Conservation (phyloP, 2,113 vertebrate species). For the Otis tarda region DNA sequence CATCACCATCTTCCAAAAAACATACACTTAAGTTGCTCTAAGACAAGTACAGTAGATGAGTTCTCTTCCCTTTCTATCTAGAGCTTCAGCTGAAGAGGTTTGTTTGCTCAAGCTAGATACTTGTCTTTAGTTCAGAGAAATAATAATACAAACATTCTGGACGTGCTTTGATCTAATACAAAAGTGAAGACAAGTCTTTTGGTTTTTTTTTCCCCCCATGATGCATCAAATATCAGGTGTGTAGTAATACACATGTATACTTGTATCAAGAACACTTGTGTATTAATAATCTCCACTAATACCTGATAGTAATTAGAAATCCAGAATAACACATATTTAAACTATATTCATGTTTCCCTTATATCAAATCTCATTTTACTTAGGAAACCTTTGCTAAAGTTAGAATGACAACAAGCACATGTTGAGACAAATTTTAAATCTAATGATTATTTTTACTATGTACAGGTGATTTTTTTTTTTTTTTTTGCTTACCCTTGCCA, state of each 20-base stretch:
- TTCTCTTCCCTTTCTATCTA: not conserved
- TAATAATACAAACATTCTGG: not conserved
- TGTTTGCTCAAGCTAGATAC: not conserved
- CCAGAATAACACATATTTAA: not conserved
- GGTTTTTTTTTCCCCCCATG: not conserved
- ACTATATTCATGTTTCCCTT: not conserved
- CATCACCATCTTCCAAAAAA: not conserved
- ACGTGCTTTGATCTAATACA: not conserved
- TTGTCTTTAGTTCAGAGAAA: not conserved
- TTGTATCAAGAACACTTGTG: not conserved
- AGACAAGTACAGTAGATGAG: not conserved
- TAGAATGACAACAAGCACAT: not conserved
- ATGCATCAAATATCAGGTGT: not conserved
- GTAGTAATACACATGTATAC: not conserved
- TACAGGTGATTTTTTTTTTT: not conserved
- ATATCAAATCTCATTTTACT: not conserved
- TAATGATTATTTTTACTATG: not conserved
- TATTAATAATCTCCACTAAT: not conserved
- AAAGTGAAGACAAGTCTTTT: not conserved
- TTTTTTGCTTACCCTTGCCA: slow-evolving; percentile 92
- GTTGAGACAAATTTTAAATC: not conserved
- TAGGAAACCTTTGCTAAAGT: not conserved
- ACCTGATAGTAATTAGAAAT: not conserved
- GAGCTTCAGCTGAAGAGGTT: not conserved
- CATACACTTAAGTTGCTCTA: not conserved